Evolutionary conservation across 2,888 invertebrate species (phyloP).

Genomic region (Andrena hattorfiana): DNA sequence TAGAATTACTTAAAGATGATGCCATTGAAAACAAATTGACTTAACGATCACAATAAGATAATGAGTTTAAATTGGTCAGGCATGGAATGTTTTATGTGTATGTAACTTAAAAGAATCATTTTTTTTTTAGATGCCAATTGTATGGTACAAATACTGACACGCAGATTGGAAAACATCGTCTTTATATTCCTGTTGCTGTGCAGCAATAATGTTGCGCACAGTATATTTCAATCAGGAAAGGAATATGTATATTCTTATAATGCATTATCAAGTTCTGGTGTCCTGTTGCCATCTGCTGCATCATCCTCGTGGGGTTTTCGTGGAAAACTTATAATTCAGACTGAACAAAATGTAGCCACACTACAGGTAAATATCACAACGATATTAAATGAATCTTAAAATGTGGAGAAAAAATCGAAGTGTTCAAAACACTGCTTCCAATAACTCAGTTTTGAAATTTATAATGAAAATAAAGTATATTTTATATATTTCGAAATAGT

Average conservation of each 20-base stretch:
- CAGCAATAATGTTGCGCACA: slow-evolving; percentile 32
- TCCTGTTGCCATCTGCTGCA: slow-evolving; percentile 79
- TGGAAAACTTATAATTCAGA: slow-evolving; percentile 77
- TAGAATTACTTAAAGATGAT: slow-evolving; percentile 12
- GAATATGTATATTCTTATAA: slow-evolving; percentile 80
- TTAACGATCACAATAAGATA: slow-evolving; percentile 11
- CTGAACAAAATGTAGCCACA: slow-evolving; percentile 69
- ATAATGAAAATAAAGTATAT: neutral
- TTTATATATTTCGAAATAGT: slow-evolving; percentile 64
- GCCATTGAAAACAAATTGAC: slow-evolving; percentile 3
- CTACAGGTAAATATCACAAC: slow-evolving; percentile 75
- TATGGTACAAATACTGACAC: slow-evolving; percentile 11
- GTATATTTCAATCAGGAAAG: slow-evolving; percentile 79
- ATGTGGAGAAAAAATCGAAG: neutral
- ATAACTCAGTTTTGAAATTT: neutral
- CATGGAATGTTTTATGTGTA: neutral
- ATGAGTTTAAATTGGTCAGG: neutral
- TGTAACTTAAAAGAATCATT: slow-evolving; percentile 35
- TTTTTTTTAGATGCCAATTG: slow-evolving; percentile 55
- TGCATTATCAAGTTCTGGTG: slow-evolving; percentile 80
- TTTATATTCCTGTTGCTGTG: slow-evolving; percentile 52
- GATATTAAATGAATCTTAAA: slow-evolving; percentile 12
- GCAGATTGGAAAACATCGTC: slow-evolving; percentile 26
- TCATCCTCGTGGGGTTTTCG: slow-evolving; percentile 81
- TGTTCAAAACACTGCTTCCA: neutral